These are phyloP conservation scores for Calameuta pallipes DNA, from an alignment of 2,888 invertebrate genomes.

Conservation along the genomic window DNA sequence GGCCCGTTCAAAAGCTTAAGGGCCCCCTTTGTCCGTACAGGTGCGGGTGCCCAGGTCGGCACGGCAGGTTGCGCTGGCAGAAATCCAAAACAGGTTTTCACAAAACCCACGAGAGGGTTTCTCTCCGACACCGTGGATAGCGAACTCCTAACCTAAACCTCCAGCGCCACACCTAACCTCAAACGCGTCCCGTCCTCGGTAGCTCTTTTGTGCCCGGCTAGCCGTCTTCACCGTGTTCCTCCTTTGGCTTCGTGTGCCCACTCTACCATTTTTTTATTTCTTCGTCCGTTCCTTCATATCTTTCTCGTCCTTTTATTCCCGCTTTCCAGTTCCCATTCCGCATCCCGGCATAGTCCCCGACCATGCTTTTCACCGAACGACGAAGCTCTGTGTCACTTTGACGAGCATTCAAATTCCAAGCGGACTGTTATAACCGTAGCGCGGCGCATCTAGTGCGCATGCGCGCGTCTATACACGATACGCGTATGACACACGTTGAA, in stretches of 20 bases:
- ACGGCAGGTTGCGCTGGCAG: constrained; percentile 53
- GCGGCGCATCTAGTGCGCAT: too few relatives aligned
- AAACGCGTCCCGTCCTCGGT: background rate
- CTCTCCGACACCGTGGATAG: too few relatives aligned
- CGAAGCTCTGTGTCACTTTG: constrained; percentile 30
- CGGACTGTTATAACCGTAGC: too few relatives aligned
- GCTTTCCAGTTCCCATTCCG: constrained; percentile 1
- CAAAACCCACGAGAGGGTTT: constrained; percentile 12
- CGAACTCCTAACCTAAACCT: too few relatives aligned
- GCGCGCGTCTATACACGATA: too few relatives aligned
- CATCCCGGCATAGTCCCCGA: too few relatives aligned
- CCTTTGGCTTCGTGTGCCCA: too few relatives aligned
- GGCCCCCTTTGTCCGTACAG: constrained; percentile 48
- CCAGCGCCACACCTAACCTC: too few relatives aligned
- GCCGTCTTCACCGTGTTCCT: too few relatives aligned
- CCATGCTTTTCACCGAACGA: constrained; percentile 8
- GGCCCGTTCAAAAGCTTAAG: constrained; percentile 48
- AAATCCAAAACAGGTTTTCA: constrained; percentile 48
- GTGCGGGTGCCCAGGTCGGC: constrained; percentile 34
- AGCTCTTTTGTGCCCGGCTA: background rate
- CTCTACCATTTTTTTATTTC: constrained; percentile 28
- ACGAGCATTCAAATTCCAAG: constrained; percentile 37
- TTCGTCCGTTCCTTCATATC: constrained; percentile 21
- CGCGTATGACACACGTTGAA: too few relatives aligned
- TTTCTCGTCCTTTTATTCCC: constrained; percentile 10